phyloP scores from a whole-genome alignment of 1,140 invertebrate genomes.

The Popillia japonica region DNA sequence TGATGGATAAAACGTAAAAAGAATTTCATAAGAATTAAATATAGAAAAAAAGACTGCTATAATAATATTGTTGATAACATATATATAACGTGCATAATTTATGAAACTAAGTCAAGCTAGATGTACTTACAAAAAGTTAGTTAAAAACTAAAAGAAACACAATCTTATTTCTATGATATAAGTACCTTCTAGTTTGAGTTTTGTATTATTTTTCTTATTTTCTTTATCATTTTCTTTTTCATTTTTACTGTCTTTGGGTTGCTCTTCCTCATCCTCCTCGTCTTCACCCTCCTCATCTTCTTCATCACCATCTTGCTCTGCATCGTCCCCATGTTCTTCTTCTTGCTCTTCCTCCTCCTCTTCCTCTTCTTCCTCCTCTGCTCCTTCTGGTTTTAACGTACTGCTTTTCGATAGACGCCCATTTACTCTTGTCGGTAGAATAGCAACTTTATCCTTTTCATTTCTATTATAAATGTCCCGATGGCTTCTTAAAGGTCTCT shows the following conservation, averaged over 20 bases:
- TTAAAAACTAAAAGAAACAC: background rate
- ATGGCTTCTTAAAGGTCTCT: slow-evolving; percentile 18
- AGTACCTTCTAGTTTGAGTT: slow-evolving; percentile 32
- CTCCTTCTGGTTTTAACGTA: slow-evolving; percentile 36
- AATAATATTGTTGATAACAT: too few relatives aligned
- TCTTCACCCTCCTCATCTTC: slow-evolving; percentile 41
- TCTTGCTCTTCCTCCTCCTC: slow-evolving; percentile 30
- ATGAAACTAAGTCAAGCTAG: background rate
- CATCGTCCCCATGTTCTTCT: slow-evolving; percentile 32
- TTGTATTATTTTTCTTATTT: slow-evolving; percentile 40
- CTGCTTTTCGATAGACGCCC: background rate
- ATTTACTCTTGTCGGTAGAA: slow-evolving; percentile 23
- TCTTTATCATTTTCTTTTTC: slow-evolving; percentile 39
- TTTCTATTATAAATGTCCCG: slow-evolving; percentile 3
- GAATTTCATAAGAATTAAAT: too few relatives aligned
- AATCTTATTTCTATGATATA: too few relatives aligned
- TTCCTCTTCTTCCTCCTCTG: slow-evolving; percentile 36
- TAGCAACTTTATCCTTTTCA: slow-evolving; percentile 18
- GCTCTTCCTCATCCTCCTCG: slow-evolving; percentile 26
- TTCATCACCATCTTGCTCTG: slow-evolving; percentile 37
- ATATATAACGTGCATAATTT: too few relatives aligned
- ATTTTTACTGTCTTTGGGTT: slow-evolving; percentile 31
- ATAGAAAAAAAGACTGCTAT: too few relatives aligned
- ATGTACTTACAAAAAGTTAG: background rate
- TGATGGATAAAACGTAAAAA: too few relatives aligned